Evolutionary conservation across 2,113 vertebrate species (phyloP), one percentile per base, ranked within the genome.

Genomic region (Oncorhynchus nerka): DNA sequence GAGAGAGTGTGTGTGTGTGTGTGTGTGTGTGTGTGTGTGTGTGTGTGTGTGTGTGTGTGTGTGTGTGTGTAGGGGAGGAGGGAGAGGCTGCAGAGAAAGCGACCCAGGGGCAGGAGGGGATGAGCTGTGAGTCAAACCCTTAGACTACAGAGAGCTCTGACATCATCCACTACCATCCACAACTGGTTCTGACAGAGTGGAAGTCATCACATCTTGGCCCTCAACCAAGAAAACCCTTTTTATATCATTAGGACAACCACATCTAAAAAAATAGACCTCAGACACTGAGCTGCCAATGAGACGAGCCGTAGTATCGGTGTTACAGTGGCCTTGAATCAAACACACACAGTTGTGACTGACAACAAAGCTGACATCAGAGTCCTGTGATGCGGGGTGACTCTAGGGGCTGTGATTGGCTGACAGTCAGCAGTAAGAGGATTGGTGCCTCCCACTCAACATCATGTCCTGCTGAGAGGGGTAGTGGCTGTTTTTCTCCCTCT

Each of bases 391-490:
- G 59, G 57, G 9, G 32, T 76, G 77, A 81, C 26, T 11, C 16
- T n/a, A 73, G 24, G 30, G 70, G 79, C 64, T 64, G 69, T 64
- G 67, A 71, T n/a, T 4, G 81, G 26, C 68, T 71, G 51, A 45
- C 39, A 79, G 55, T 61, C 51, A 68, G 75, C 34, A 68, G 65
- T 79, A 45, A 45, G 39, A 45, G 39, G 9, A 88, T 84, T 87
- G 75, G 85, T 81, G 83, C 82, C 77, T 84, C 73, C 79, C 80
- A 73, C 74, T 71, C 68, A 45, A 34, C 48, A 24, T 45, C 9
- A 45, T 11, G 39, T 45, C 8, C 39, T 45, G 8, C 39, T 45
- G 39, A 45, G 32, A 1, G 61, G 49, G 70, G 9, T 34, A 71
- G 19, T 70, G 64, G 34, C 51, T 12, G 8, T 65, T 12, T 55